Percentiles rank a stretch among this genome's conserved stretches.
Evolutionary conservation across 2,797 vertebrate genomes (phyloP).

Genomic region (Lemur catta): DNA sequence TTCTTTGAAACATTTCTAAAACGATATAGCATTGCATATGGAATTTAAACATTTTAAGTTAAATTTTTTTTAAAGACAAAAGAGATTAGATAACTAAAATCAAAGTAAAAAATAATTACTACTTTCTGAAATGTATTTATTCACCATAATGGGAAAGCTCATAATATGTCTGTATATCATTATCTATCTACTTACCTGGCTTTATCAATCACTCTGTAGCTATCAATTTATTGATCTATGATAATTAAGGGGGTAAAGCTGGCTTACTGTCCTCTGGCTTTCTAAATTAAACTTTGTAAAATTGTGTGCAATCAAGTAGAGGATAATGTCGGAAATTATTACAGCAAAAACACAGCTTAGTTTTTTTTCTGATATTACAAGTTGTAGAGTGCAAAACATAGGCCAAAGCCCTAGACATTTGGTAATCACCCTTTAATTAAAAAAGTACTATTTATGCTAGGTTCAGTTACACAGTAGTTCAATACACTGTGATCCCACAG

Average conservation of each 20-base stretch:
- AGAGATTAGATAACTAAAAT: neutral
- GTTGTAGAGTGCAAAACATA: slow-evolving; percentile 63
- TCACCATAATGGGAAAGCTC: neutral
- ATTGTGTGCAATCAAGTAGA: neutral
- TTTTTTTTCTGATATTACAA: slow-evolving; percentile 52
- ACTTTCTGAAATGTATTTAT: neutral
- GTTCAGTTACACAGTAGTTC: slow-evolving; percentile 62
- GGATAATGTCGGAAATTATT: neutral
- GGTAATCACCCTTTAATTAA: slow-evolving; percentile 35
- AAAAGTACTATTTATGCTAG: slow-evolving; percentile 48
- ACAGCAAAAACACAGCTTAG: neutral
- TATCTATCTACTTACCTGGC: neutral
- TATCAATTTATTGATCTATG: neutral
- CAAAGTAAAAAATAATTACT: neutral
- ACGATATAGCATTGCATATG: neutral
- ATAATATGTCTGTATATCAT: slow-evolving; percentile 46
- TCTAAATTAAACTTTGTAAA: slow-evolving; percentile 40
- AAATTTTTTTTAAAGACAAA: neutral
- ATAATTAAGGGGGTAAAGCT: neutral
- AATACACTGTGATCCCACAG: neutral
- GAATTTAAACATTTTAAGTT: neutral
- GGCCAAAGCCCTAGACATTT: slow-evolving; percentile 50
- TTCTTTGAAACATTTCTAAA: neutral
- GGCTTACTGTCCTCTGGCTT: neutral
- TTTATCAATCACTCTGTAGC: neutral